These are phyloP conservation scores for Coregonus suidteri DNA, from an alignment of 2,797 vertebrate species.

Conservation along the genomic window DNA sequence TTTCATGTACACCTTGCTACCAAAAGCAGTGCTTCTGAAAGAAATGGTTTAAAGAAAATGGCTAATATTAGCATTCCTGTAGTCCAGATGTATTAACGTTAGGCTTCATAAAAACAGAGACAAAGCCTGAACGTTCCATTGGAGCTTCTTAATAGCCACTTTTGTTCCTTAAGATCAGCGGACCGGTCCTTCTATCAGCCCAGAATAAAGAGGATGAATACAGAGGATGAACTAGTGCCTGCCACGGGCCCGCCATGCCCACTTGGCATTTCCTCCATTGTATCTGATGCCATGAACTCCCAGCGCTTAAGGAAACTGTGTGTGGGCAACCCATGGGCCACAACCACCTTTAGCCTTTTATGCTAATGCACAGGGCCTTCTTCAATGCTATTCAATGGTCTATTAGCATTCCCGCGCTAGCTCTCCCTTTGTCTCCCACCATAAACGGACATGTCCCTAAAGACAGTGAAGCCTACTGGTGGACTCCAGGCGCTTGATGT, in stretches of 20 bases:
- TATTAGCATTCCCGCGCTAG: constrained; percentile 73
- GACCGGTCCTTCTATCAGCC: constrained; percentile 54
- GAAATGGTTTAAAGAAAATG: constrained; percentile 36
- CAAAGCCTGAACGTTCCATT: constrained; percentile 65
- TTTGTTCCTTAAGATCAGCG: constrained; percentile 54
- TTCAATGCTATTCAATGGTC: constrained; percentile 53
- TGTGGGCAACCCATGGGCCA: constrained; percentile 68
- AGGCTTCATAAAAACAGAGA: constrained; percentile 56
- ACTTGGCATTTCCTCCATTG: constrained; percentile 77
- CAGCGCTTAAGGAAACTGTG: constrained; percentile 67
- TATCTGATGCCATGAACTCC: constrained; percentile 72
- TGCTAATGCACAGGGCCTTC: constrained; percentile 69
- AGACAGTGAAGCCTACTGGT: constrained; percentile 78
- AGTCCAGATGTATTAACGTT: constrained; percentile 50
- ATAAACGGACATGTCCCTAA: constrained; percentile 56
- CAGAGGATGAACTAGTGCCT: constrained; percentile 55
- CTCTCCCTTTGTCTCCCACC: constrained; percentile 58
- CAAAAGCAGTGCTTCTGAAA: constrained; percentile 6
- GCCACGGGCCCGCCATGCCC: constrained; percentile 61
- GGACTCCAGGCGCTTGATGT: constrained; percentile 89
- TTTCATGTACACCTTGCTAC: neutral
- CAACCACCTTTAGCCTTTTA: constrained; percentile 73
- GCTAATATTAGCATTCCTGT: constrained; percentile 51
- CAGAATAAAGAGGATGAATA: constrained; percentile 58
- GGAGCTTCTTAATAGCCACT: constrained; percentile 48